Evolutionary conservation across 2,797 vertebrate genomes (phyloP), one percentile per base, ranked within the genome.

Genomic region (Gymnoscopelus microlampas): DNA sequence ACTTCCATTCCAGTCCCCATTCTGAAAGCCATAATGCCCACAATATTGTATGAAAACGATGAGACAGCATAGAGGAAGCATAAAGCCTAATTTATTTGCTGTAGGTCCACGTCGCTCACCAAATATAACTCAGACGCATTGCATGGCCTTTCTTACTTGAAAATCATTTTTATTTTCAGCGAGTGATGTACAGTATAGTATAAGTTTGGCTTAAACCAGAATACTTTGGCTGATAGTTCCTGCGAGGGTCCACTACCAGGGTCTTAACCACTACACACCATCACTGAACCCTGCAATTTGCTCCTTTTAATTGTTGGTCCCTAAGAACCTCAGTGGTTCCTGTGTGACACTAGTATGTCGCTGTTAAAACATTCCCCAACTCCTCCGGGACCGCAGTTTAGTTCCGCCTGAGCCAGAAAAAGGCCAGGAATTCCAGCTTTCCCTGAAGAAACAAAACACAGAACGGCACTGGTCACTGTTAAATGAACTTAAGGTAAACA

Each of bases 401-500:
- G 84, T 87, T 92, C 80, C 51, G 77, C 79, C 67, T 74, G 57
- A 78, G 62, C 73, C 29, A 66, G 62, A 29, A 68, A 83, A 59
- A 85, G 60, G 66, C 54, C 75, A 58, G 73, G 76, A 82, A 84
- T 85, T 83, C 73, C 56, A 65, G 74, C 78, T 76, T 85, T 87
- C 71, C 75, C 48, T 67, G 74, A 39, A 73, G 64, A 85, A 82
- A 87, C 60, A 49, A 55, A 88, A 56, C 51, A 81, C 81, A 77
- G 32, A 51, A 57, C 50, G 58, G 73, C 82, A 3, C 74, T 70
- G 57, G 73, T 76, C 10, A 4, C 68, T 76, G 77, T 89, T 60
- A 87, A 87, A 86, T 76, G 78, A 89, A 73, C 71, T 81, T 29
- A 86, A 90, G 80, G 70, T 90, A 85, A 91, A 90, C 82, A 85